Evolutionary conservation across 2,797 vertebrate species (phyloP).

Genomic region (Salarias fasciatus): DNA sequence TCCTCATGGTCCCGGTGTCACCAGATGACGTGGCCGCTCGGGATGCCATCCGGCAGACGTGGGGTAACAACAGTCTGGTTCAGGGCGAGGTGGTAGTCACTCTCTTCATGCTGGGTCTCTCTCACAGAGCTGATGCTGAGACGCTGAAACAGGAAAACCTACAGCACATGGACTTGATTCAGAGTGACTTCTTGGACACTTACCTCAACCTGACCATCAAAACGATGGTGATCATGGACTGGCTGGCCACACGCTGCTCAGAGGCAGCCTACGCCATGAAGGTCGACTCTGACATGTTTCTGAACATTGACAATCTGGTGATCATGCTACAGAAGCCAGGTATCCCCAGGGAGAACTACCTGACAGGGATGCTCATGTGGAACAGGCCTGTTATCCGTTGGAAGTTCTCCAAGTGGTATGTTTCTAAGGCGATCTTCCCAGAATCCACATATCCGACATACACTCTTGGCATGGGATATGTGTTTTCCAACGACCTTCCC

Average conservation of each 20-base stretch:
- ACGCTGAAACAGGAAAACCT: constrained; percentile 64
- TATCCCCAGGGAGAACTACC: constrained; percentile 45
- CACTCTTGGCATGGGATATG: constrained; percentile 80
- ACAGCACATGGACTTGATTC: constrained; percentile 76
- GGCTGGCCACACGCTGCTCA: constrained; percentile 75
- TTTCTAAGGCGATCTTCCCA: constrained; percentile 72
- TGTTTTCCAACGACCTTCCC: constrained; percentile 82
- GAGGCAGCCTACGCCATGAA: constrained; percentile 78
- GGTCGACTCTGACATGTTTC: constrained; percentile 84
- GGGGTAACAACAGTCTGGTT: constrained; percentile 78
- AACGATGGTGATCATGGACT: constrained; percentile 84
- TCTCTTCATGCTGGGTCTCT: constrained; percentile 81
- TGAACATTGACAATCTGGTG: constrained; percentile 78
- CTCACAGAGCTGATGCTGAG: not conserved
- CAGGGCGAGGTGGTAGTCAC: constrained; percentile 67
- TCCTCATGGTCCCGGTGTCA: constrained; percentile 76
- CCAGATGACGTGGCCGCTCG: constrained; percentile 41
- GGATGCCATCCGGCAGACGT: constrained; percentile 78
- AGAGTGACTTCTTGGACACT: constrained; percentile 80
- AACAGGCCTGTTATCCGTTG: constrained; percentile 48
- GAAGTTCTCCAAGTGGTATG: constrained; percentile 76
- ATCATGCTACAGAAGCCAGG: constrained; percentile 56
- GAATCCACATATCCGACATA: constrained; percentile 74
- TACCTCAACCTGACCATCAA: constrained; percentile 86
- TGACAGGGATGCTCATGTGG: constrained; percentile 75